Conservation (phyloP, 2,888 invertebrate genomes). For the Drosophila melanosoma region DNA sequence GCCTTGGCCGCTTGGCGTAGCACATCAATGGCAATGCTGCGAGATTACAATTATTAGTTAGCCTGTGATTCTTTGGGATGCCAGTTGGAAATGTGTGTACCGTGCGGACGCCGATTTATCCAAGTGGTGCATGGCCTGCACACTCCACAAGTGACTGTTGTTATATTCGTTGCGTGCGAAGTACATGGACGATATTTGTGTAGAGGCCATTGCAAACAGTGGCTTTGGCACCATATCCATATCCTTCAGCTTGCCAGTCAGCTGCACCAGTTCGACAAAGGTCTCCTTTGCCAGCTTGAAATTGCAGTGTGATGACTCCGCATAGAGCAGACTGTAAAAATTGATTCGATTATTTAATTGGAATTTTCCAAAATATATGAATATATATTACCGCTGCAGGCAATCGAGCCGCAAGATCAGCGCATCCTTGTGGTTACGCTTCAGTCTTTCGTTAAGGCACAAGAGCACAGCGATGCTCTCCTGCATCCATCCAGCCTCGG, state of each 20-base stretch:
- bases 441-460: conserved; percentile 89
- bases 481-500: conserved; percentile 94
- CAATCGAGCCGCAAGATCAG: conserved; percentile 91
- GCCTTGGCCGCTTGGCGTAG: conserved; percentile 94
- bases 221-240: conserved; percentile 82
- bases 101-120: conserved; percentile 87
- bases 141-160: conserved; percentile 91
- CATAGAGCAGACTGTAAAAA: conserved; percentile 90
- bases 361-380: neutral
- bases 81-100: conserved; percentile 78
- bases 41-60: neutral
- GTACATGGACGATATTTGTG: conserved; percentile 93
- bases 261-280: conserved; percentile 87
- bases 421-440: conserved; percentile 86
- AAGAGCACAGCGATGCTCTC: conserved; percentile 91
- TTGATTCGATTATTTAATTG: neutral
- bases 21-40: conserved; percentile 91
- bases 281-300: conserved; percentile 92
- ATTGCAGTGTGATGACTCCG: conserved; percentile 92
- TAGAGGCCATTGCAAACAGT: conserved; percentile 90
- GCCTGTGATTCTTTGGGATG: neutral
- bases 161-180: conserved; percentile 95
- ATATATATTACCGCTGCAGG: conserved; percentile 89
- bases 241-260: conserved; percentile 86
- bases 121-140: conserved; percentile 90